Conservation (phyloP, 2,888 invertebrate species). For the Cistogaster globosa region DNA sequence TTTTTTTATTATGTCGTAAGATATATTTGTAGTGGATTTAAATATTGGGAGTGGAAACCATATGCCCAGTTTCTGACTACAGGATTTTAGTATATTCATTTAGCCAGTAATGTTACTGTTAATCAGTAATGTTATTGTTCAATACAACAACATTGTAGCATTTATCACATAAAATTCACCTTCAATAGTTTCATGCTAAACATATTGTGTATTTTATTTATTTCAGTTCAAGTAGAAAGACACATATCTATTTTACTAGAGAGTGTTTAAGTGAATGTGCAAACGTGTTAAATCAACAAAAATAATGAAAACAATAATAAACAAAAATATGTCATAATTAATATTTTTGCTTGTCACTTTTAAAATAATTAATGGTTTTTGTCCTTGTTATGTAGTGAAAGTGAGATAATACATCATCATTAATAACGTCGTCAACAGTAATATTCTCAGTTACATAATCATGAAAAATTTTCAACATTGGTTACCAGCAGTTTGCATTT, state of each 20-base stretch:
- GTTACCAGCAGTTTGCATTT: not conserved
- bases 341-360: constrained; percentile 64
- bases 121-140: too few species aligned
- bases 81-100: too few species aligned
- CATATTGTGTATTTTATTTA: too few species aligned
- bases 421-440: constrained; percentile 4
- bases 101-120: too few species aligned
- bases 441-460: not conserved
- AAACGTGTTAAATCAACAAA: constrained; percentile 17
- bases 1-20: too few species aligned
- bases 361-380: constrained; percentile 22
- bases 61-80: too few species aligned
- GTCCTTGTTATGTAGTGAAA: not conserved
- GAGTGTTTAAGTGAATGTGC: not conserved
- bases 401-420: constrained; percentile 40
- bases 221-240: too few species aligned
- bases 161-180: too few species aligned
- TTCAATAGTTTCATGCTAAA: too few species aligned
- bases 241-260: not conserved
- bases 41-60: too few species aligned
- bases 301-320: constrained; percentile 20
- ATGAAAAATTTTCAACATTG: not conserved
- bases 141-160: not conserved
- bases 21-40: too few species aligned
- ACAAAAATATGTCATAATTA: constrained; percentile 60